phyloP scores from a whole-genome alignment of 2,113 vertebrate genomes.

The Cacatua alba region DNA sequence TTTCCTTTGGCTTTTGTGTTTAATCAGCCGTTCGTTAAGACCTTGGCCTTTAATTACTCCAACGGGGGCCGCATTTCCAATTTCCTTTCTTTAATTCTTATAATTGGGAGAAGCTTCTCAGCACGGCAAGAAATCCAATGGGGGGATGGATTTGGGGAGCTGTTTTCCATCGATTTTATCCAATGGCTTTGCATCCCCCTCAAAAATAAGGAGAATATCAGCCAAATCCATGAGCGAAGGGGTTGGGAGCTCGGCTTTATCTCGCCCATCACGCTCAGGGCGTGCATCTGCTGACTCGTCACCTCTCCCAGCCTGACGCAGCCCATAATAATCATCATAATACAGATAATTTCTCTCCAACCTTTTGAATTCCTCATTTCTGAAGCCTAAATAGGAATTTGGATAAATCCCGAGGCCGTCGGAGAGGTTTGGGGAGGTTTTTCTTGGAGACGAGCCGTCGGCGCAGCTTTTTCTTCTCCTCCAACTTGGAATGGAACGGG shows the following conservation, averaged over 20 bases:
- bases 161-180: rapidly evolving
- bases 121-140: background rate
- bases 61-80: background rate
- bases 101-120: constrained; percentile 25
- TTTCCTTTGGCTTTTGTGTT: background rate
- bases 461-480: background rate
- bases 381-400: background rate
- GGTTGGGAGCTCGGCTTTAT: background rate
- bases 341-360: background rate
- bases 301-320: background rate
- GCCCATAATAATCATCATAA: background rate
- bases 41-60: background rate
- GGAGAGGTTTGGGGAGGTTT: background rate
- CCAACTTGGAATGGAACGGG: background rate
- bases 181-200: rapidly evolving
- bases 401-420: background rate
- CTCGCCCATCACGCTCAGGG: background rate
- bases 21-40: background rate
- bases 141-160: background rate
- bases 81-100: constrained; percentile 54
- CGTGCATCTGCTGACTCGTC: background rate
- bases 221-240: background rate
- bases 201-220: rapidly evolving
- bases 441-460: background rate
- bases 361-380: background rate